Evolutionary conservation across 1,140 invertebrate species (phyloP), one percentile per base, ranked within the genome.

Genomic region (Cepaea nemoralis): DNA sequence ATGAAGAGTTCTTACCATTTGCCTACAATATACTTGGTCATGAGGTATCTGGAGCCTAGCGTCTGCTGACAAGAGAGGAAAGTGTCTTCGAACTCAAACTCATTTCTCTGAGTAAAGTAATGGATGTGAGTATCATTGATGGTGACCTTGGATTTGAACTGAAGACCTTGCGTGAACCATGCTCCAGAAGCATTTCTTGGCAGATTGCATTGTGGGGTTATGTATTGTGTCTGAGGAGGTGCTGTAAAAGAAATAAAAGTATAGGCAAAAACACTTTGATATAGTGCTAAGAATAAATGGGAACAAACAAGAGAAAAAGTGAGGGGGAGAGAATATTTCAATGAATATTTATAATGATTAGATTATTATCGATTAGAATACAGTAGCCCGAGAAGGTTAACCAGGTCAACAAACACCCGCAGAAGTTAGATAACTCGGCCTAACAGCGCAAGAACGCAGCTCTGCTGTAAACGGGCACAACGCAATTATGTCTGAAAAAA

Each of bases 101-200:
- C 82, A 71, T 99, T 97, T 0, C 97, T 97, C 91, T 96, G 96
- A 92, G 31, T 96, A 97, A 93, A 98, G 97, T 88, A 98, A 95
- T 88, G 86, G 48, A 99, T 98, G 88, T 99, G 97, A 0, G 98
- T 99, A 86, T 97, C 95, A 91, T 99, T 99, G 66, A 99, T 97
- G 24, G 94, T 93, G n/a, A 92, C 90, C 91, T 99, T 96, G 83
- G 97, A 96, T 88, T 98, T 98, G 83, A 87, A 90, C 80, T 89
- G 85, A 22, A 85, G 74, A 0, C 97, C 97, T 0, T 97, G 98
- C 85, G 99, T 99, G 33, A 99, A 97, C 97, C 98, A 99, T 48
- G 95, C 94, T 16, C 98, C 98, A 2, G 94, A 95, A 90, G 98
- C 98, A 90, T 98, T 98, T 91, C 97, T 95, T 0, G 97, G 97